Base-by-base conservation (phyloP, 37 sponge, comb jelly and placozoan genomes). In the Geodia barretti region DNA sequence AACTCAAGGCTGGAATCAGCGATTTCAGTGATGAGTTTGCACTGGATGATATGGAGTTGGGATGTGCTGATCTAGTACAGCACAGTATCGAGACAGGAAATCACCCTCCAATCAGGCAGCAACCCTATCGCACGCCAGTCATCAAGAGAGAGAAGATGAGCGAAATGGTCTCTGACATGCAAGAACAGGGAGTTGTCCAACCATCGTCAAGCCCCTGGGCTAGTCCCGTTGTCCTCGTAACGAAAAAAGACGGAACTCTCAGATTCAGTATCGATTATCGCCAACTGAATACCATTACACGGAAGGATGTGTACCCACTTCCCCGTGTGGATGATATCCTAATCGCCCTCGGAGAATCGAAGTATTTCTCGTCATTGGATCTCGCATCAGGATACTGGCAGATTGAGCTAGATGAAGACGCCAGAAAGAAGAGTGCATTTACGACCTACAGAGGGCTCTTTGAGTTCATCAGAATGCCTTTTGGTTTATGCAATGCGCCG, bases 321-420 rank as follows among this genome's bases (percentile, higher is more conserved):
- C 83, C 87, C 1, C 60, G 91, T 11, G 76, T 86, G 26, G 86
- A 90, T 58, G 91, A 73, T 43, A 73, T 75, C 19, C 24, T 85
- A 33, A 63, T 26, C 38, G 7, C 62, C 19, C 77, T 86, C 20
- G 82, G 78, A 20, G 83, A 75, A 29, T 64, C 79, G 3, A 67
- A 64, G 43, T 86, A 81, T 41, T 90, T 85, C 28, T 42, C 68
- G 4, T 61, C 84, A 4, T 62, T 91, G n/a, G 91, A 91, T 64
- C 62, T 79, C 14, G 73, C 79, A 19, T 82, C 73, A 20, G 91
- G 91, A 3, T 91, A 91, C 70, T 85, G 91, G 91, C 91, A 90
- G 60, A 72, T 90, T 11, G 54, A 59, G 40, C 61, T 90, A 58
- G 81, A 60, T 3, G 71, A 73, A 19, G 68, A 62, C 9, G 70